Evolutionary conservation across 2,797 vertebrate genomes (phyloP).

Genomic region (Epinephelus coioides): DNA sequence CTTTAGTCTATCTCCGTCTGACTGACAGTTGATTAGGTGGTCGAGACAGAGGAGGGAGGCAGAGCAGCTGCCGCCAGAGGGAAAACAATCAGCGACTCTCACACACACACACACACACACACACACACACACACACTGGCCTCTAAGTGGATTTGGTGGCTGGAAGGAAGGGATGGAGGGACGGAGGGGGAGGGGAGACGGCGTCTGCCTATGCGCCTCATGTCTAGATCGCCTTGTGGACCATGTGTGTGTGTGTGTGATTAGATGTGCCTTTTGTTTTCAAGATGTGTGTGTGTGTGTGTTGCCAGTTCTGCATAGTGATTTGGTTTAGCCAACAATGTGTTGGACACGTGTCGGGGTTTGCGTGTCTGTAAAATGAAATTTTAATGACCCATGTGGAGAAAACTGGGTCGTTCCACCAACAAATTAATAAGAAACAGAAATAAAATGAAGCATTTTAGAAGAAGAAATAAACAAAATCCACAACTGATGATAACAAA

Average conservation of each 20-base stretch:
- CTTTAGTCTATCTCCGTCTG: constrained; percentile 42
- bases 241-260: constrained; percentile 41
- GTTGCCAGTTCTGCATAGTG: constrained; percentile 10
- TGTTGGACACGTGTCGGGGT: constrained; percentile 16
- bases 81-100: constrained; percentile 75
- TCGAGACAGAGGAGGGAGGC: constrained; percentile 44
- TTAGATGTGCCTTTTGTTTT: constrained; percentile 71
- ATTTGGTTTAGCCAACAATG: constrained; percentile 24
- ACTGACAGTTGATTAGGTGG: constrained; percentile 74
- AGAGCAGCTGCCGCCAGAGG: constrained; percentile 72
- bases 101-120: not conserved
- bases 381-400: constrained; percentile 38
- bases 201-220: constrained; percentile 47
- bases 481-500: not conserved
- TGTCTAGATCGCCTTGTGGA: constrained; percentile 58
- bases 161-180: constrained; percentile 40
- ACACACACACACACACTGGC: constrained; percentile 61
- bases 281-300: constrained; percentile 29
- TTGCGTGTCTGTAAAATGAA: constrained; percentile 12
- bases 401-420: constrained; percentile 45
- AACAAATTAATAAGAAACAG: constrained; percentile 33
- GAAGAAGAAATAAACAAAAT: not conserved
- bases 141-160: constrained; percentile 81
- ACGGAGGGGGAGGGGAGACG: constrained; percentile 39
- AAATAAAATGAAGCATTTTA: constrained; percentile 14